Percentiles rank a stretch among this genome's conserved stretches.
phyloP scores from a whole-genome alignment of 2,888 invertebrate species.

The Spicauda simplicius region DNA sequence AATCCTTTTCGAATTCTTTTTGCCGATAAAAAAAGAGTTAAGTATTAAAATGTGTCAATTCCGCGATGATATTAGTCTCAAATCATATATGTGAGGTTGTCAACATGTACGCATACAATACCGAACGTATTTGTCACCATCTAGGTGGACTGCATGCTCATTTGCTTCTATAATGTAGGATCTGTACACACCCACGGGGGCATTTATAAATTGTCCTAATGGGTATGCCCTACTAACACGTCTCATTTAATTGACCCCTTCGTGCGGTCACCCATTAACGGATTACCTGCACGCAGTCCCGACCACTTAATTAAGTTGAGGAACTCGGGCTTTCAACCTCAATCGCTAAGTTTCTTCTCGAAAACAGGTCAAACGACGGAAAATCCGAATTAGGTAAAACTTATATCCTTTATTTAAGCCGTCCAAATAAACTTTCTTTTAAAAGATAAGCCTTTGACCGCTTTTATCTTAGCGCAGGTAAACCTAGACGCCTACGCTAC shows the following conservation, averaged over 20 bases:
- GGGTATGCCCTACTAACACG: not conserved
- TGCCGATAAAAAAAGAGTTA: no score
- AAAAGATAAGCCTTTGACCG: not conserved
- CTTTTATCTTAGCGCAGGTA: no score
- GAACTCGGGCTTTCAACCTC: conserved; percentile 11
- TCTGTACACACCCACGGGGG: no score
- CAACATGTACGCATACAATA: no score
- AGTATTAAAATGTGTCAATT: no score
- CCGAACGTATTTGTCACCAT: no score
- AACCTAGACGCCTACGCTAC: not conserved
- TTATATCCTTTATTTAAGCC: not conserved
- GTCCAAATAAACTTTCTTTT: not conserved
- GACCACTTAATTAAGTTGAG: conserved; percentile 12
- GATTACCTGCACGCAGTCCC: conserved; percentile 21
- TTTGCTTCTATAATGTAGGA: not conserved
- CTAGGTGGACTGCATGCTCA: no score
- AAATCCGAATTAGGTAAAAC: not conserved
- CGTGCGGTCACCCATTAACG: conserved; percentile 9
- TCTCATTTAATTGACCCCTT: not conserved
- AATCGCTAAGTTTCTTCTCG: conserved; percentile 10
- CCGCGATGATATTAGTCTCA: no score
- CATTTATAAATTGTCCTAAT: not conserved
- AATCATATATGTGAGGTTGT: no score
- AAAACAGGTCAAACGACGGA: conserved; percentile 3
- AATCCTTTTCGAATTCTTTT: no score